Evolutionary conservation across 2,797 vertebrate species (phyloP).

Genomic region (Semotilus atromaculatus): DNA sequence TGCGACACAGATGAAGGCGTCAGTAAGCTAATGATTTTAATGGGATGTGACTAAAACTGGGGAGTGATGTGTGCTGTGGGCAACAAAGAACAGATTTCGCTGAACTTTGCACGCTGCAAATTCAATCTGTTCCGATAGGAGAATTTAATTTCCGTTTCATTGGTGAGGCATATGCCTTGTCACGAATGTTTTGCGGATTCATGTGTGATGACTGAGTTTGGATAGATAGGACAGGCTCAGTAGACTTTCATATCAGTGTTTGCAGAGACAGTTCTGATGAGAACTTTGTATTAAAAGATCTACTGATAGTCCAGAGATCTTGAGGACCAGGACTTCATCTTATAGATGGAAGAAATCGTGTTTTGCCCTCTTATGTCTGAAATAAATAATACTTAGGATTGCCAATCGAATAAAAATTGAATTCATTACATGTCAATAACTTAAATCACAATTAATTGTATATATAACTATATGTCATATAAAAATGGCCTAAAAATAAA

Average conservation of each 20-base stretch:
- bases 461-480: neutral
- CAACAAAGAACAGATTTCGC: slow-evolving; percentile 43
- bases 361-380: neutral
- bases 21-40: slow-evolving; percentile 53
- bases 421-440: neutral
- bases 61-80: slow-evolving; percentile 35
- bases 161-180: slow-evolving; percentile 44
- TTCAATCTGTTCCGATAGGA: slow-evolving; percentile 55
- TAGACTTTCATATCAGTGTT: slow-evolving; percentile 46
- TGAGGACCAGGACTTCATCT: neutral
- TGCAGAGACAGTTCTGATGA: neutral
- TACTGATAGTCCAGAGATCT: slow-evolving; percentile 35
- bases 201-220: slow-evolving; percentile 41
- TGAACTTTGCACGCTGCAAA: slow-evolving; percentile 43
- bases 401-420: neutral
- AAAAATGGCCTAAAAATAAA: neutral
- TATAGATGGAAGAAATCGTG: neutral
- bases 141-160: slow-evolving; percentile 60
- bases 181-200: slow-evolving; percentile 45
- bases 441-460: neutral
- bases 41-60: slow-evolving; percentile 47
- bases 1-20: slow-evolving; percentile 69
- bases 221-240: slow-evolving; percentile 16
- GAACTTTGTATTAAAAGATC: slow-evolving; percentile 38
- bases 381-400: neutral